Evolutionary conservation across 2,113 vertebrate genomes (phyloP).

Genomic region (Pao palembangensis): DNA sequence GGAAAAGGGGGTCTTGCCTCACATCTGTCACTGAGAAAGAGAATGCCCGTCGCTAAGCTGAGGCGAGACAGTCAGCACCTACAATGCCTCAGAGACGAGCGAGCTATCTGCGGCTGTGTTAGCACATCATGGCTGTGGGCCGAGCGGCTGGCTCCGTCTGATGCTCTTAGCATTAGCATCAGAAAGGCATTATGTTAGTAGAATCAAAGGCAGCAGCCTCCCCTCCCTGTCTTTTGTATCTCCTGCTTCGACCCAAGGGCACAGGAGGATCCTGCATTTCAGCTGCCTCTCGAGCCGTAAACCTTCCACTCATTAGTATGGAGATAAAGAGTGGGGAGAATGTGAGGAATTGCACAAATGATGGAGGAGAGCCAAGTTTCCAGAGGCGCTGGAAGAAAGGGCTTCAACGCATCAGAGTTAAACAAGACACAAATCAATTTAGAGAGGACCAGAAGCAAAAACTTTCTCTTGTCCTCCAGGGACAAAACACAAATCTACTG

Average conservation of each 20-base stretch:
- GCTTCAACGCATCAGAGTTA: neutral
- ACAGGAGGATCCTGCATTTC: conserved; percentile 37
- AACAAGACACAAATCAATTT: neutral
- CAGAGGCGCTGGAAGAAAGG: conserved; percentile 1
- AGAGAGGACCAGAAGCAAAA: neutral
- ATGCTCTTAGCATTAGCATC: conserved; percentile 70
- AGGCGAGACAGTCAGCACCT: conserved; percentile 26
- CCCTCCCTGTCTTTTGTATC: conserved; percentile 39
- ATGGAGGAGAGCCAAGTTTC: conserved; percentile 8
- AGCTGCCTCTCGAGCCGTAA: conserved; percentile 11
- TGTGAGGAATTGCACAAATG: conserved; percentile 11
- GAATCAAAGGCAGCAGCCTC: conserved; percentile 54
- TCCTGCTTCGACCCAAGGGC: conserved; percentile 42
- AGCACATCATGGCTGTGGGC: conserved; percentile 29
- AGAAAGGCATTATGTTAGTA: conserved; percentile 71
- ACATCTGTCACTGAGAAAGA: conserved; percentile 63
- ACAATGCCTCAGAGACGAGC: conserved; percentile 12
- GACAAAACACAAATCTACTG: too few species aligned
- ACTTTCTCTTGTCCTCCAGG: neutral
- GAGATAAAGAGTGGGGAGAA: conserved; percentile 2
- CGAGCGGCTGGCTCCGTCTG: conserved; percentile 28
- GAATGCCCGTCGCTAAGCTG: conserved; percentile 40
- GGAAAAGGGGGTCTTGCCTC: conserved; percentile 54
- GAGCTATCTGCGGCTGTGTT: conserved; percentile 16
- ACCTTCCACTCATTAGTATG: conserved; percentile 24